Evolutionary conservation across 2,797 vertebrate genomes (phyloP).

Genomic region (Vireo griseus): DNA sequence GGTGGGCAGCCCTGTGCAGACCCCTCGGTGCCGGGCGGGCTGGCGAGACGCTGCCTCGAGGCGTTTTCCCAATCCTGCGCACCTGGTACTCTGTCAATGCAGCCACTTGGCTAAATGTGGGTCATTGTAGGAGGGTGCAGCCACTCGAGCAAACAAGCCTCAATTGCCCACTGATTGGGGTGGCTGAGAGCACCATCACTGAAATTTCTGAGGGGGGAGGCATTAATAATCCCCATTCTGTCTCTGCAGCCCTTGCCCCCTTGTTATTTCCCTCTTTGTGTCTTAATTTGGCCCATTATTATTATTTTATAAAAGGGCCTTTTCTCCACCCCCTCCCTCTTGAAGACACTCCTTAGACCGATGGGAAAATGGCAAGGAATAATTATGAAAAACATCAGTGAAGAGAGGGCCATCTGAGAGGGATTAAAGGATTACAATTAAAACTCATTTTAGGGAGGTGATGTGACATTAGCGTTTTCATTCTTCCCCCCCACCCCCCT

Average conservation of each 20-base stretch:
- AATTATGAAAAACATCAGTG: slow-evolving; percentile 75
- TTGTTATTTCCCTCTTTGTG: slow-evolving; percentile 60
- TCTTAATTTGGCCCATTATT: slow-evolving; percentile 68
- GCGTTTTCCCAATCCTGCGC: slow-evolving; percentile 6
- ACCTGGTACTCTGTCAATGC: slow-evolving; percentile 61
- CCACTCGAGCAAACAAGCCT: slow-evolving; percentile 60
- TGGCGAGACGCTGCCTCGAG: neutral
- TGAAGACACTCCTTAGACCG: slow-evolving; percentile 65
- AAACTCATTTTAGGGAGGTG: slow-evolving; percentile 67
- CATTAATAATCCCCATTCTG: slow-evolving; percentile 63
- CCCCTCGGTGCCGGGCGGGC: neutral
- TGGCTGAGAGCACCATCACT: slow-evolving; percentile 52
- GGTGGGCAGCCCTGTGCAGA: neutral
- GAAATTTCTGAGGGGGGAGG: slow-evolving; percentile 49
- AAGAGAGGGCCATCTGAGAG: slow-evolving; percentile 75
- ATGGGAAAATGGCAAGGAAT: slow-evolving; percentile 74
- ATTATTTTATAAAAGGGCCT: slow-evolving; percentile 60
- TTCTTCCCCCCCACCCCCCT: neutral
- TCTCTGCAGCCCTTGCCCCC: slow-evolving; percentile 54
- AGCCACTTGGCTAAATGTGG: slow-evolving; percentile 66
- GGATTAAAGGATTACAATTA: slow-evolving; percentile 81
- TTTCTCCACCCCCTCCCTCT: slow-evolving; percentile 69
- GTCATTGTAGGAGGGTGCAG: slow-evolving; percentile 59
- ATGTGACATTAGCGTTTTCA: slow-evolving; percentile 57
- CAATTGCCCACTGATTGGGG: slow-evolving; percentile 65